Base-by-base conservation (phyloP, 2,797 vertebrate species). In the Rhyacichthys aspro region DNA sequence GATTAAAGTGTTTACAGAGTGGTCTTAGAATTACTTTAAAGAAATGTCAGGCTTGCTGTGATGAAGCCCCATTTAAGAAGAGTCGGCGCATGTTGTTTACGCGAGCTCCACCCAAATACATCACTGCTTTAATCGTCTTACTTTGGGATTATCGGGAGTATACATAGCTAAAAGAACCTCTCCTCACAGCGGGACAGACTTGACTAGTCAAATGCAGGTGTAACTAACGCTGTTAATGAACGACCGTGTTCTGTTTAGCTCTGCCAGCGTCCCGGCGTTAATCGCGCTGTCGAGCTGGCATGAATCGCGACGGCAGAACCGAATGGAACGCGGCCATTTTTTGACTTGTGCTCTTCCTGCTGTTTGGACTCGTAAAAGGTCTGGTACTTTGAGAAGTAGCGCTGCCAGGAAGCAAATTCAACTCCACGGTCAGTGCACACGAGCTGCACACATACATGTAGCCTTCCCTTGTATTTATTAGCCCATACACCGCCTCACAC, bases 131-230 rank as follows among this genome's bases (percentile, higher is more conserved):
- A 79, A 72, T 82, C 53, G 1, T 43, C 49, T 74, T 74, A 72
- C 42, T 37, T 48, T 41, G 45, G 48, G 45, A 57, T 71, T 70
- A 73, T 49, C 43, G 47, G 5, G 18, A 17, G 59, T 50, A 66
- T 73, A 74, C 43, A 42, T 37, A 16, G 58, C 62, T 69, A 50
- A 62, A 11, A 45, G 62, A 38, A 64, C 66, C 41, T 45, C 34
- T 59, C 65, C 67, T 37, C 58, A 33, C 74, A 48, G 57, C 45
- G 12, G 59, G 61, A 46, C 63, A n/a, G 10, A 33, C n/a, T 54
- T 52, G 43, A 78, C 71, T 59, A 43, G 58, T 76, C 72, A 50
- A 57, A 70, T 66, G 36, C 60, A 67, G 59, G 61, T 78, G 71
- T 59, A 63, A 60, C 62, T 78, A 73, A 70, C 52, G 45, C 28